Base-by-base conservation (phyloP, 2,888 invertebrate species). In the Mimachlamys varia region DNA sequence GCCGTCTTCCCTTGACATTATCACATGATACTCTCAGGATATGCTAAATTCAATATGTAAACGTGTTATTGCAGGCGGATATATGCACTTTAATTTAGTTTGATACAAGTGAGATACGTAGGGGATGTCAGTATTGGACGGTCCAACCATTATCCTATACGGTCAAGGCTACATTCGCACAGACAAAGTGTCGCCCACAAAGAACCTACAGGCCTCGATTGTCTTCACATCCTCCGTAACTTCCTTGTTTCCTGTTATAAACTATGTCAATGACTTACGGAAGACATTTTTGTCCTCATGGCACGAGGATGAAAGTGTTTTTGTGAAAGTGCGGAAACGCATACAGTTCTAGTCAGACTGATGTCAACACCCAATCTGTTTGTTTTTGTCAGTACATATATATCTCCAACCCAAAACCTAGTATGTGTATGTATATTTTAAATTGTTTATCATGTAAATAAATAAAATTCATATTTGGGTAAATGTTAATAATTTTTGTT, bases 231-330 rank as follows among this genome's bases (percentile, higher is more conserved):
- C 76, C 76, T 76, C 17, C 10, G 12, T 76, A 76, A 76, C 76
- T 76, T 76, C 76, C 76, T 76, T 76, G 76, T 76, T 76, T 76
- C 76, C 76, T 76, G 76, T 76, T 76, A 33, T 27, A 76, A 76
- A 76, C 76, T 76, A 33, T 89, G 87, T 89, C 50, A 87, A 89
- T 49, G 33, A 50, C 76, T 38, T 89, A 49, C 87, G 49, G 76
- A 87, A 87, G 87, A 87, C 53, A 88, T 90, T 88, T 90, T 90
- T 90, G 90, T 58, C 22, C 44, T 88, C 17, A 0, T 88, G 88
- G 58, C 90, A 90, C 33, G 55, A 58, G 22, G 50, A 76, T 44
- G n/a, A 44, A 89, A 50, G 53, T 55, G 87, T 53, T 89, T 19
- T n/a, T 88, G n/a, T 88, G 37, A 88, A 88, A 44, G 37, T 58